Evolutionary conservation across 2,113 vertebrate genomes (phyloP).

Genomic region (Steatornis caripensis): DNA sequence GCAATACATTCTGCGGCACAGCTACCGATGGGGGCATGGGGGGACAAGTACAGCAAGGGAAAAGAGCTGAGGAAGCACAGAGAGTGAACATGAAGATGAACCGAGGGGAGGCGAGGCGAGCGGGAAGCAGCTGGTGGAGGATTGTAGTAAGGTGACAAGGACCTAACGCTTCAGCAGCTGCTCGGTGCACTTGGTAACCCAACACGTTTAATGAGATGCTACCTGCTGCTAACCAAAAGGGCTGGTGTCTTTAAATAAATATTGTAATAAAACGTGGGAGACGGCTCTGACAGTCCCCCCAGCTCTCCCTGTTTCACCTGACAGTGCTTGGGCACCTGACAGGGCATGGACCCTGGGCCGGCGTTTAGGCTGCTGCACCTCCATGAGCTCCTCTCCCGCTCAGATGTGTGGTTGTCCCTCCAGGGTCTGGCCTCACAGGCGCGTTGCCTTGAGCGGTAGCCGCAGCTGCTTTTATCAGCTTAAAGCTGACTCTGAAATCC

Average conservation of each 20-base stretch:
- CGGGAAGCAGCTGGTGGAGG: background rate
- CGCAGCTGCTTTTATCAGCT: background rate
- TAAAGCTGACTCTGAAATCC: background rate
- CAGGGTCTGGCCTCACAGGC: background rate
- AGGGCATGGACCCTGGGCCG: background rate
- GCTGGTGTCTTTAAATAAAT: slow-evolving; percentile 4
- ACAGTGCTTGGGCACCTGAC: too few species aligned
- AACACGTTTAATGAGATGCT: slow-evolving; percentile 30
- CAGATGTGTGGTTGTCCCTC: background rate
- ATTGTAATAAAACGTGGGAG: background rate
- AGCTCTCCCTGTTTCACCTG: background rate
- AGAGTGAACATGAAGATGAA: background rate
- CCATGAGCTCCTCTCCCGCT: background rate
- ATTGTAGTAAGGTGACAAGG: background rate
- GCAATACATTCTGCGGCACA: background rate
- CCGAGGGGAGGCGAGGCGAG: background rate
- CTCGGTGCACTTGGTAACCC: background rate
- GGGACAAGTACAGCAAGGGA: background rate
- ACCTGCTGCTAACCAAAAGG: background rate
- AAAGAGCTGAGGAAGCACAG: background rate
- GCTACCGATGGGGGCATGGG: background rate
- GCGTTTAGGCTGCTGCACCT: background rate
- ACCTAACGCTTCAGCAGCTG: background rate
- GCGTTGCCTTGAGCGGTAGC: background rate
- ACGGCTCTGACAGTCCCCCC: background rate